Evolutionary conservation across 1,140 invertebrate species (phyloP).

Genomic region (Agrypnia vestita): DNA sequence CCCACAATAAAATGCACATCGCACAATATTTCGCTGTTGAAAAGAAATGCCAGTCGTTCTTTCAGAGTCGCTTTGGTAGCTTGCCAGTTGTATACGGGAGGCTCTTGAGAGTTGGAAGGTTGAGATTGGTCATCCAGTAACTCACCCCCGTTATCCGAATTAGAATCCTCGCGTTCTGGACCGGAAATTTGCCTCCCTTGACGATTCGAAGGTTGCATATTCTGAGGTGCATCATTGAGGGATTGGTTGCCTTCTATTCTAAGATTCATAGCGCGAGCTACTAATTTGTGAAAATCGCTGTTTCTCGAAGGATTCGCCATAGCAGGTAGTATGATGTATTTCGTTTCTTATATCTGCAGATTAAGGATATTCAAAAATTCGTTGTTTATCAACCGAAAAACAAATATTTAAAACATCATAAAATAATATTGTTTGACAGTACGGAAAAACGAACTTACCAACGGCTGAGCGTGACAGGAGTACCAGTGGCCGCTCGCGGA

Average conservation of each 20-base stretch:
- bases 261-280: slow-evolving; percentile 34
- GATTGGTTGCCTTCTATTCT: slow-evolving; percentile 38
- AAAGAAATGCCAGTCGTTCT: slow-evolving; percentile 85
- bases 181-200: slow-evolving; percentile 63
- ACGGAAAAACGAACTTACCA: slow-evolving; percentile 9
- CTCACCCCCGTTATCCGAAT: slow-evolving; percentile 67
- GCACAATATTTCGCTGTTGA: slow-evolving; percentile 86
- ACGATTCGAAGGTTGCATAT: slow-evolving; percentile 71
- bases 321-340: slow-evolving; percentile 1
- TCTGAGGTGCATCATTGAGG: slow-evolving; percentile 65
- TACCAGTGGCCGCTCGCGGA: slow-evolving; percentile 25
- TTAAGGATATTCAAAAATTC: neutral
- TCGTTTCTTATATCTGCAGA: neutral
- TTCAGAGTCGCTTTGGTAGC: slow-evolving; percentile 83
- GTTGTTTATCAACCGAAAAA: neutral
- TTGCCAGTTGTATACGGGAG: slow-evolving; percentile 77
- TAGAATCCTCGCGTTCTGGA: slow-evolving; percentile 66
- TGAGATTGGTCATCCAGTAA: slow-evolving; percentile 62
- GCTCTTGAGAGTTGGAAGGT: slow-evolving; percentile 64
- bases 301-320: slow-evolving; percentile 44
- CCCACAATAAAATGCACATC: slow-evolving; percentile 89
- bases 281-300: slow-evolving; percentile 34
- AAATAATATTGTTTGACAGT: slow-evolving; percentile 17
- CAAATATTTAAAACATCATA: neutral
- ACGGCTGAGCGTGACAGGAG: slow-evolving; percentile 23